Evolutionary conservation across 2,113 vertebrate genomes (phyloP).

Genomic region (Theropithecus gelada): DNA sequence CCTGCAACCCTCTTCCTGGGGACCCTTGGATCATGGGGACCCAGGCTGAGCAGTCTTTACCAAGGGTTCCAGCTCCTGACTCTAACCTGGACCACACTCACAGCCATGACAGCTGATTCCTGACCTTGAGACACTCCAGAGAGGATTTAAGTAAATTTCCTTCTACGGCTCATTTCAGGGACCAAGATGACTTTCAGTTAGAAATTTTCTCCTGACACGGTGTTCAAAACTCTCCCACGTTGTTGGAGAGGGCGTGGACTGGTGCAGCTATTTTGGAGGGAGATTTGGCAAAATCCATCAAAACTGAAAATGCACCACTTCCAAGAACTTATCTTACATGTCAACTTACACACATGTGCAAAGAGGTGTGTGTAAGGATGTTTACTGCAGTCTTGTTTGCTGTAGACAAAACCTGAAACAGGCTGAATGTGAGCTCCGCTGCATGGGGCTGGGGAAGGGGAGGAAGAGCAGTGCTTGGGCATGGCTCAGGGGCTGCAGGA

Average conservation of each 20-base stretch:
- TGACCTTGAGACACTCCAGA: background rate
- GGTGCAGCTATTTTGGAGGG: background rate
- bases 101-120: background rate
- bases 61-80: background rate
- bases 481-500: background rate
- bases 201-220: background rate
- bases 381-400: fast-evolving
- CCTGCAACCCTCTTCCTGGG: no score
- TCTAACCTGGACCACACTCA: background rate
- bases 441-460: background rate
- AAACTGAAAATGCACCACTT: background rate
- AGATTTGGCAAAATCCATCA: background rate
- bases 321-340: background rate
- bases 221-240: background rate
- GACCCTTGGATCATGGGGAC: background rate
- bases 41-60: background rate
- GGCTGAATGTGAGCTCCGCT: background rate
- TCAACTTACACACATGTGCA: no score
- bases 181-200: background rate
- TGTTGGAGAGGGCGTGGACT: background rate
- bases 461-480: background rate
- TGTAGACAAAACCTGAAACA: background rate
- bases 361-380: background rate
- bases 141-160: background rate
- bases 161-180: slow-evolving; percentile 11